A percentile compares a stretch with the other conserved stretches of the same genome.
Conservation (phyloP, 92 coral and sea anemone species). For the Zoanthus solanderi region DNA sequence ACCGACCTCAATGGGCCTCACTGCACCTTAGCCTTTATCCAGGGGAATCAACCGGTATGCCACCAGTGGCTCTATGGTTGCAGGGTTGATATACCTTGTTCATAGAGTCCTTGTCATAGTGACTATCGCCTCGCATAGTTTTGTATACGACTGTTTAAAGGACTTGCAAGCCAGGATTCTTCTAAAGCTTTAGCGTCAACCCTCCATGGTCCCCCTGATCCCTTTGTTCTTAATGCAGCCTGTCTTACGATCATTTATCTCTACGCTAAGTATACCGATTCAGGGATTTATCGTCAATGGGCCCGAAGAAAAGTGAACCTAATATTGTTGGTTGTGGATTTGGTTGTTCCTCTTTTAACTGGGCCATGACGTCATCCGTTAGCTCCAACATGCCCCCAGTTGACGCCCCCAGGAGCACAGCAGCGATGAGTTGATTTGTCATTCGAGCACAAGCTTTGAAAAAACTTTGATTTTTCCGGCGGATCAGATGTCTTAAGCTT, state of each 20-base stretch:
- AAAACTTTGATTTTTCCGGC: neutral
- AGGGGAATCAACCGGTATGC: neutral
- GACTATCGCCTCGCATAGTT: neutral
- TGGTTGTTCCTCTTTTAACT: slow-evolving; percentile 35
- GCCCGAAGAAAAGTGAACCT: slow-evolving; percentile 32
- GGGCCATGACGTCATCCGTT: slow-evolving; percentile 40
- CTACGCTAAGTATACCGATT: neutral
- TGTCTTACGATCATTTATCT: neutral
- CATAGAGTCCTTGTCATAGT: neutral
- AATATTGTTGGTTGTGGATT: slow-evolving; percentile 14
- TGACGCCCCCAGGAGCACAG: neutral
- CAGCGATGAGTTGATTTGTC: neutral
- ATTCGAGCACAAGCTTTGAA: neutral
- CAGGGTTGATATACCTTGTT: neutral
- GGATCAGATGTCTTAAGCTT: neutral
- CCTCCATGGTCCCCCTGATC: neutral
- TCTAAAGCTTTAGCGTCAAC: neutral
- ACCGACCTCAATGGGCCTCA: neutral
- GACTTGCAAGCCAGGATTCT: too few relatives aligned
- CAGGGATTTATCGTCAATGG: neutral
- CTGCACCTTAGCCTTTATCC: neutral
- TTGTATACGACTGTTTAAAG: too few relatives aligned
- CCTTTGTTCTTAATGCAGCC: neutral
- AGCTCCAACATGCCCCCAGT: slow-evolving; percentile 26
- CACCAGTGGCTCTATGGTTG: neutral